Conservation (phyloP, 1,140 invertebrate species). For the Mycetomoellerius zeteki region DNA sequence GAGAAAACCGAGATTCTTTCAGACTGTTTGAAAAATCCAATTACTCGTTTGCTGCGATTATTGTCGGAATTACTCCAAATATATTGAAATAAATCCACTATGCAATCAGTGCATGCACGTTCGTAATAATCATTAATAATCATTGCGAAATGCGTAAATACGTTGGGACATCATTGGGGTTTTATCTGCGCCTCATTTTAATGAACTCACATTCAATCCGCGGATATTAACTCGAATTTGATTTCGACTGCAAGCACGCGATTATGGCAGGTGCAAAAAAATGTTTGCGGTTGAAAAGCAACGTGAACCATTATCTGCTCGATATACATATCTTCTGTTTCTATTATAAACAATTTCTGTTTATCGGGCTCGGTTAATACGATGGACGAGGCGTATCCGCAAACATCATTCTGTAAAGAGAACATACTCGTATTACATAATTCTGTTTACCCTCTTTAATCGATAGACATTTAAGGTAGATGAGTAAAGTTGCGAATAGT, state of each 20-base stretch:
- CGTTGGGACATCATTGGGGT: neutral
- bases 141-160: neutral
- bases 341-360: slow-evolving; percentile 33
- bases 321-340: slow-evolving; percentile 21
- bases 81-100: slow-evolving; percentile 1
- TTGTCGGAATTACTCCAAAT: neutral
- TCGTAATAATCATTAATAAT: neutral
- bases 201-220: neutral
- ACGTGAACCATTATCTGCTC: neutral
- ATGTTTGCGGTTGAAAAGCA: neutral
- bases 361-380: slow-evolving; percentile 28
- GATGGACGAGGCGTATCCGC: slow-evolving; percentile 8
- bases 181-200: neutral
- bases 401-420: slow-evolving; percentile 46
- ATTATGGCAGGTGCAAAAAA: neutral
- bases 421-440: slow-evolving; percentile 50
- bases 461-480: neutral
- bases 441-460: slow-evolving; percentile 50
- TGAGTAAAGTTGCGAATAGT: slow-evolving; percentile 16
- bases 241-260: neutral
- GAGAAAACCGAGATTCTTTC: neutral
- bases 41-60: neutral
- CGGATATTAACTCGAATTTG: neutral
- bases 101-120: neutral
- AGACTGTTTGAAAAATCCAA: neutral